Percentiles rank a stretch among this genome's conserved stretches.
Conservation (phyloP, 2,797 vertebrate species). For the Darevskia nairensis region DNA sequence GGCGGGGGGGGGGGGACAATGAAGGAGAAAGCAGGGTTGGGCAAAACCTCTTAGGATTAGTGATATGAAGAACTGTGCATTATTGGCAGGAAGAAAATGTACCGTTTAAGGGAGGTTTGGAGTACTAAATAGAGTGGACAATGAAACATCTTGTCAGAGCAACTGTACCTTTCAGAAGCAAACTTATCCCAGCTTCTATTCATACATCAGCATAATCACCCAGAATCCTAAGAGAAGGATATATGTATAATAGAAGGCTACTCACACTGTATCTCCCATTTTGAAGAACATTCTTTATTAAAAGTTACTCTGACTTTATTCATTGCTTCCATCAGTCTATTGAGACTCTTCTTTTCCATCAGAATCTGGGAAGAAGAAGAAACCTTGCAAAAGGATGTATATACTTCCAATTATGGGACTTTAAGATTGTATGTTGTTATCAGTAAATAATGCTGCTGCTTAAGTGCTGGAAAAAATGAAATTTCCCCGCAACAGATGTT, state of each 20-base stretch:
- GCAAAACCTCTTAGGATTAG: background rate
- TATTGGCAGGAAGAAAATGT: background rate
- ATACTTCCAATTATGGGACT: background rate
- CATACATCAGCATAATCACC: background rate
- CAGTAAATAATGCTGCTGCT: background rate
- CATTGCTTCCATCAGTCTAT: background rate
- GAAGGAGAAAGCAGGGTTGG: background rate
- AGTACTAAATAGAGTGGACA: background rate
- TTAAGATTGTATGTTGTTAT: background rate
- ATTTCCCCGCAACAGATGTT: background rate
- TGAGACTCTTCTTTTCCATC: background rate
- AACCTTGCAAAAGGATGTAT: background rate
- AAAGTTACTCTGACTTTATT: background rate
- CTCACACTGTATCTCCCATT: background rate
- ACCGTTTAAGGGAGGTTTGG: background rate
- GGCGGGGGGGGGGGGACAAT: background rate
- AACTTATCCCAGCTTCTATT: too few relatives aligned
- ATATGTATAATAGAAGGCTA: background rate
- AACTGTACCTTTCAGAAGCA: background rate
- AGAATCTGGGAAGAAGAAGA: background rate
- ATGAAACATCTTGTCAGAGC: background rate
- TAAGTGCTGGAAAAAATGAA: background rate
- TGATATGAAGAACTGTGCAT: background rate
- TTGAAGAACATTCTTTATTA: background rate
- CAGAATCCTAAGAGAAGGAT: too few relatives aligned